phyloP scores from a whole-genome alignment of 2,113 vertebrate species.

The Gobio gobio region DNA sequence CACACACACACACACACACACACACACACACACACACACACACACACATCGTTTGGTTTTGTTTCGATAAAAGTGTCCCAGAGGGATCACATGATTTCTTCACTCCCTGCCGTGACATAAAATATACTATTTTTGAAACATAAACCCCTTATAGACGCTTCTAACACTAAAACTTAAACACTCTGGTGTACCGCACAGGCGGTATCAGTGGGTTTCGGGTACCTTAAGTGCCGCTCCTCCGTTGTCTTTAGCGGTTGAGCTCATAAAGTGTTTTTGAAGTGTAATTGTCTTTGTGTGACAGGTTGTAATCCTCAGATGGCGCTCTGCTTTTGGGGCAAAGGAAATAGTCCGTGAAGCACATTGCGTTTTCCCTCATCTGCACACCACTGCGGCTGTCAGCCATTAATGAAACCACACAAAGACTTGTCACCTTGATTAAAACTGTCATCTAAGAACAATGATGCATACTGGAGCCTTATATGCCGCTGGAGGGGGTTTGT shows the following conservation, averaged over 20 bases:
- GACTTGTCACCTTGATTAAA: constrained; percentile 60
- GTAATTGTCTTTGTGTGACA: constrained; percentile 48
- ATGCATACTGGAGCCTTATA: constrained; percentile 48
- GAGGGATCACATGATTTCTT: neutral
- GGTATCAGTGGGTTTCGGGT: neutral
- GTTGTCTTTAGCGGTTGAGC: constrained; percentile 35
- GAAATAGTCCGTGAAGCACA: constrained; percentile 50
- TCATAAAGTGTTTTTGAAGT: constrained; percentile 46
- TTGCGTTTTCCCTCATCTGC: constrained; percentile 41
- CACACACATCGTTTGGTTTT: no score
- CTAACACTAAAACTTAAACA: constrained; percentile 3
- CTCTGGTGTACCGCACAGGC: neutral
- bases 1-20: no score
- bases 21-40: no score
- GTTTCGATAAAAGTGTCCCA: neutral
- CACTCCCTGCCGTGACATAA: constrained; percentile 2
- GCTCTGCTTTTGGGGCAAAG: constrained; percentile 47
- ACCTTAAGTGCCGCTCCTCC: constrained; percentile 23
- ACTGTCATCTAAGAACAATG: constrained; percentile 58
- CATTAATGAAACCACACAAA: constrained; percentile 60
- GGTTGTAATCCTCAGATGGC: constrained; percentile 42
- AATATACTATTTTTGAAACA: constrained; percentile 1
- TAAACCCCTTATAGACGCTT: neutral
- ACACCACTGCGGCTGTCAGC: constrained; percentile 47
- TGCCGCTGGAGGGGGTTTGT: constrained; percentile 51